Conservation (phyloP, 2,888 invertebrate species). For the Fragum fragum region DNA sequence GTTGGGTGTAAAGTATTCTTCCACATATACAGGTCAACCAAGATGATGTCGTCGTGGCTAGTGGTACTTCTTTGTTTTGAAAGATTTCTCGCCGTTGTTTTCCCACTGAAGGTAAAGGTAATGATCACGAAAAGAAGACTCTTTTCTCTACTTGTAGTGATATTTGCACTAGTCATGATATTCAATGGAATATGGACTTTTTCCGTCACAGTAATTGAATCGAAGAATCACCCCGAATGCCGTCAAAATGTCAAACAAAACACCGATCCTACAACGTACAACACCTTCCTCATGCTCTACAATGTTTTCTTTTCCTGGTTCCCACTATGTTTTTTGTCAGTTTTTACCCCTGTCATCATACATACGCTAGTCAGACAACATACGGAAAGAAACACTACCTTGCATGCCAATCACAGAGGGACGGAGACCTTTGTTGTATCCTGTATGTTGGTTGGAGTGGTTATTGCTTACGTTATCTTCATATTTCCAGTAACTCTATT, state of each 20-base stretch:
- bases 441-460: constrained; percentile 66
- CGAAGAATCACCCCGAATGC: constrained; percentile 44
- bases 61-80: constrained; percentile 70
- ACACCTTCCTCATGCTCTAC: constrained; percentile 40
- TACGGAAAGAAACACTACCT: background rate
- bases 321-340: constrained; percentile 54
- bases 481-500: constrained; percentile 66
- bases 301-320: constrained; percentile 54
- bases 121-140: constrained; percentile 61
- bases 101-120: constrained; percentile 64
- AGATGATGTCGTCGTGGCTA: constrained; percentile 75
- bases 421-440: constrained; percentile 47
- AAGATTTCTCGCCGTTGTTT: constrained; percentile 71
- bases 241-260: constrained; percentile 44
- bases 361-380: constrained; percentile 32
- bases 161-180: constrained; percentile 45
- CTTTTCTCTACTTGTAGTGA: constrained; percentile 33
- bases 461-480: constrained; percentile 69
- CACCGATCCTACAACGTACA: constrained; percentile 9
- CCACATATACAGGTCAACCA: constrained; percentile 60
- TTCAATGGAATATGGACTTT: constrained; percentile 67
- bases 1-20: constrained; percentile 70
- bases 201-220: constrained; percentile 48
- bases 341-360: constrained; percentile 59
- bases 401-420: background rate